phyloP scores from a whole-genome alignment of 2,888 invertebrate species.

The Zeuzera pyrina region DNA sequence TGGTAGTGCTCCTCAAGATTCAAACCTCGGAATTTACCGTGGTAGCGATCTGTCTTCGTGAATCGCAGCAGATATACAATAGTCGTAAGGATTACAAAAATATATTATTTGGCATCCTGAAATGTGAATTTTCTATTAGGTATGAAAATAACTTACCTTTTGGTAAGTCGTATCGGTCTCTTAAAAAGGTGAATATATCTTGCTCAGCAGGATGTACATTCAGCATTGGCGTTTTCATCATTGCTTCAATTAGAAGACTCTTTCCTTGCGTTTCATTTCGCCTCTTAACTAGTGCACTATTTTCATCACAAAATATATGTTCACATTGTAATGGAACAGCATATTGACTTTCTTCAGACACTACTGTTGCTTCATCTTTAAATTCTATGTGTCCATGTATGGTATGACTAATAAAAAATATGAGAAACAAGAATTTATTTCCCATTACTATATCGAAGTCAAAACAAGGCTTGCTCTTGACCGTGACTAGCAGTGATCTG shows the following conservation, averaged over 20 bases:
- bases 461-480: too few species aligned
- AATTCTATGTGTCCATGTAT: conserved; percentile 3
- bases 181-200: conserved; percentile 37
- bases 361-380: conserved; percentile 21
- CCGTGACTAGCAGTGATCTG: too few species aligned
- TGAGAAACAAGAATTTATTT: too few species aligned
- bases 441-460: too few species aligned
- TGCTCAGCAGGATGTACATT: conserved; percentile 28
- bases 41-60: too few species aligned
- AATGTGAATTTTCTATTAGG: too few species aligned
- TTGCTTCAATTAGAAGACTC: conserved; percentile 43
- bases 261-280: conserved; percentile 6
- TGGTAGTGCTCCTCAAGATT: too few species aligned
- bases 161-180: conserved; percentile 48
- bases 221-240: conserved; percentile 39
- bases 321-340: conserved; percentile 26
- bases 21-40: too few species aligned
- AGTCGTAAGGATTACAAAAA: too few species aligned
- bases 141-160: conserved; percentile 33
- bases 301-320: conserved; percentile 23
- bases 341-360: conserved; percentile 26
- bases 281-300: conserved; percentile 25
- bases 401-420: too few species aligned
- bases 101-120: too few species aligned
- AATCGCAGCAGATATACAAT: too few species aligned